Percentiles rank a stretch among this genome's conserved stretches.
Conservation (phyloP, 2,888 invertebrate genomes). For the Asteroscopus sphinx region DNA sequence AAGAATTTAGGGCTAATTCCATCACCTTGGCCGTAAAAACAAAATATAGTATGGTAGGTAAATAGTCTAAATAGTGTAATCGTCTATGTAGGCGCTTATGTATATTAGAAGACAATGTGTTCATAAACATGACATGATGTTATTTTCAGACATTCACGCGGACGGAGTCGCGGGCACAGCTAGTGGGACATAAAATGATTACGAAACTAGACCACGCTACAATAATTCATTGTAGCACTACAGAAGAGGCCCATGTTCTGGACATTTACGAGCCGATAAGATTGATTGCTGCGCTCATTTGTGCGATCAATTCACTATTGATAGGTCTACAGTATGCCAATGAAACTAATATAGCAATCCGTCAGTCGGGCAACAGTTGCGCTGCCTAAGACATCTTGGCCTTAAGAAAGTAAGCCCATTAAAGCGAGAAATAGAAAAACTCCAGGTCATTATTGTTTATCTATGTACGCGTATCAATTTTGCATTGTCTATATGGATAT, state of each 20-base stretch:
- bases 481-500: slow-evolving; percentile 14
- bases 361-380: background rate
- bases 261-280: slow-evolving; percentile 25
- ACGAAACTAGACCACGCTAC: background rate
- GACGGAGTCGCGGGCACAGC: too few relatives aligned
- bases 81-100: too few relatives aligned
- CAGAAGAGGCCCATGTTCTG: background rate
- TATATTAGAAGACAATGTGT: too few relatives aligned
- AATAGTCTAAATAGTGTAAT: too few relatives aligned
- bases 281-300: slow-evolving; percentile 18
- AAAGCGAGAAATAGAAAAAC: slow-evolving; percentile 17
- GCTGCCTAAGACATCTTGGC: background rate
- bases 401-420: slow-evolving; percentile 5
- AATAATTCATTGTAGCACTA: background rate
- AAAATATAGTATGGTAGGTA: too few relatives aligned
- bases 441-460: slow-evolving; percentile 1
- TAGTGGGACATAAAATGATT: too few relatives aligned
- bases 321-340: background rate
- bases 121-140: too few relatives aligned
- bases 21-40: too few relatives aligned
- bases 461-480: slow-evolving; percentile 32
- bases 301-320: slow-evolving; percentile 14
- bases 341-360: background rate
- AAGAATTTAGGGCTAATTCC: too few relatives aligned
- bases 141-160: too few relatives aligned